Percentiles rank a stretch among this genome's conserved stretches.
Evolutionary conservation across 2,888 invertebrate genomes (phyloP).

Genomic region (Amiota minor): DNA sequence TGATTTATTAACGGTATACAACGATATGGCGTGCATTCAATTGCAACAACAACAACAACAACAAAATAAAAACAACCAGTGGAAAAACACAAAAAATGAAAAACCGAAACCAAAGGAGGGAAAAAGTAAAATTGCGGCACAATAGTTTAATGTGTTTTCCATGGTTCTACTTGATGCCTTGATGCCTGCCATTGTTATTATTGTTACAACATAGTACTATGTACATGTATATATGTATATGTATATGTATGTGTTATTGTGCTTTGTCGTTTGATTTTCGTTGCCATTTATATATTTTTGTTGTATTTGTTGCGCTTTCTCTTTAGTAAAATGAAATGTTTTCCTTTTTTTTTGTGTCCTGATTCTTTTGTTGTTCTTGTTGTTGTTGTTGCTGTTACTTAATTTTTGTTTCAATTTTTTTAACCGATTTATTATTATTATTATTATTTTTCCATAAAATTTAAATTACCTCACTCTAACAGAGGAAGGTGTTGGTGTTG

Average conservation of each 20-base stretch:
- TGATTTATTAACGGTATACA: slow-evolving; percentile 68
- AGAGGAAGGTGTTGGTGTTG: too few species aligned
- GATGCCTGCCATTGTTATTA: slow-evolving; percentile 20
- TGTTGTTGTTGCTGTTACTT: not conserved
- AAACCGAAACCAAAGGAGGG: slow-evolving; percentile 33
- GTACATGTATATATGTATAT: not conserved
- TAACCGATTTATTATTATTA: not conserved
- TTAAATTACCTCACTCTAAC: too few species aligned
- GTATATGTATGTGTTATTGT: slow-evolving; percentile 13
- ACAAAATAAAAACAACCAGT: slow-evolving; percentile 28
- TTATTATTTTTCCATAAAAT: too few species aligned
- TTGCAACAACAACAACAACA: slow-evolving; percentile 46
- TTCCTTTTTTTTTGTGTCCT: not conserved
- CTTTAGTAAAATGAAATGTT: not conserved
- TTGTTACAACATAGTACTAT: slow-evolving; percentile 17
- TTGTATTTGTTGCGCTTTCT: not conserved
- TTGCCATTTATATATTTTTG: slow-evolving; percentile 20
- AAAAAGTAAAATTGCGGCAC: slow-evolving; percentile 53
- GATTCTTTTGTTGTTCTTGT: not conserved
- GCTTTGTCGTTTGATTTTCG: slow-evolving; percentile 28
- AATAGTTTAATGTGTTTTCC: slow-evolving; percentile 51
- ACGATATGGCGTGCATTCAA: slow-evolving; percentile 58
- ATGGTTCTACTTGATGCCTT: slow-evolving; percentile 3
- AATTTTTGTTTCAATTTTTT: slow-evolving; percentile 2
- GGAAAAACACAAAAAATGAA: slow-evolving; percentile 28